phyloP scores from a whole-genome alignment of 2,797 vertebrate species.

The Melanotaenia nigrans region DNA sequence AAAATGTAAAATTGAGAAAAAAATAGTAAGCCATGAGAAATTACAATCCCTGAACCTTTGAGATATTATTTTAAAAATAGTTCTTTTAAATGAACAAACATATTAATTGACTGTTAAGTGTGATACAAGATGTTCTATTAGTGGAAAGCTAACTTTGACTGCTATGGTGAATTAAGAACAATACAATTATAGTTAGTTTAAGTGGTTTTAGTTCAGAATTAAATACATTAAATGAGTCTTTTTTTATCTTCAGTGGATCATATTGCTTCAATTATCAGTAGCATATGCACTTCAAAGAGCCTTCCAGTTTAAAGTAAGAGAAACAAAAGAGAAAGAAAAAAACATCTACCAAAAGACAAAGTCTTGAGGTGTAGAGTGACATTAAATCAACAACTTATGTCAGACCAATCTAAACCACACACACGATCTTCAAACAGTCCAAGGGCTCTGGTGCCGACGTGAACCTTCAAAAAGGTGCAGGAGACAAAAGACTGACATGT shows the following conservation, averaged over 20 bases:
- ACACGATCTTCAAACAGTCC: constrained; percentile 75
- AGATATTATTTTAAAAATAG: not conserved
- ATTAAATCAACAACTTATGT: constrained; percentile 83
- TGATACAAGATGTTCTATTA: constrained; percentile 10
- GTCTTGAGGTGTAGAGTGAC: constrained; percentile 80
- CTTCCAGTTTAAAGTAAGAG: constrained; percentile 61
- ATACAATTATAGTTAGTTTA: constrained; percentile 46
- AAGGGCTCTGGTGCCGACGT: constrained; percentile 61
- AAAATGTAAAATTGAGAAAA: not conserved
- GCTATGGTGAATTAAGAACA: constrained; percentile 57
- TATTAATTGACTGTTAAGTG: constrained; percentile 3
- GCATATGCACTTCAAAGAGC: constrained; percentile 78
- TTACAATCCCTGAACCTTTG: not conserved
- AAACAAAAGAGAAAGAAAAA: constrained; percentile 27
- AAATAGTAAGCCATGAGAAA: constrained; percentile 5
- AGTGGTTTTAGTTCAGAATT: constrained; percentile 56
- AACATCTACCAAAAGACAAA: constrained; percentile 78
- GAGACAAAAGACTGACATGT: constrained; percentile 79
- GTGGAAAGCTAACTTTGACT: constrained; percentile 6
- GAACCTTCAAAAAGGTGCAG: constrained; percentile 77
- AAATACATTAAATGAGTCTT: constrained; percentile 62
- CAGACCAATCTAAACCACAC: constrained; percentile 76
- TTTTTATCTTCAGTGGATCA: constrained; percentile 70
- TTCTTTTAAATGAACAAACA: constrained; percentile 5
- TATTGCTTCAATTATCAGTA: constrained; percentile 77